Conservation (phyloP, 2,888 invertebrate species). For the Trissolcus japonicus region DNA sequence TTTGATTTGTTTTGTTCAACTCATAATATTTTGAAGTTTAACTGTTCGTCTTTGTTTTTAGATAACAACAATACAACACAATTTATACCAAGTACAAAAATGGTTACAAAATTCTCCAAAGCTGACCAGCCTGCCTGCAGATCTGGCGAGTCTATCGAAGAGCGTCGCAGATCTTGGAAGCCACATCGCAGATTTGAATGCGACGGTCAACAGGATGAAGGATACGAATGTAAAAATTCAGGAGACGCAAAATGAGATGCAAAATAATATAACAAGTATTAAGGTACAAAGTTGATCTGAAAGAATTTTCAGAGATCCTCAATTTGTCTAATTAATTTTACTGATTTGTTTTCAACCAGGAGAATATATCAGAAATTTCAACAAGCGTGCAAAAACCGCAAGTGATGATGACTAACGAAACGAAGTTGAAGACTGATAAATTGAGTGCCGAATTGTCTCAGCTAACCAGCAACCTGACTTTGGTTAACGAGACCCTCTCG, state of each 20-base stretch:
- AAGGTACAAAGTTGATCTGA: slow-evolving; percentile 60
- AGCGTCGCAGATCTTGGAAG: slow-evolving; percentile 81
- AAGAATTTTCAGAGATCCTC: too few species aligned
- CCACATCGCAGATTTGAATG: slow-evolving; percentile 75
- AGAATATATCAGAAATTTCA: slow-evolving; percentile 66
- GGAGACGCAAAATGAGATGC: slow-evolving; percentile 68
- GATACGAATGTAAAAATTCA: slow-evolving; percentile 68
- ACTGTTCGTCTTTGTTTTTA: slow-evolving; percentile 59
- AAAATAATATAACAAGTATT: slow-evolving; percentile 69
- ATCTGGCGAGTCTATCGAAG: slow-evolving; percentile 78
- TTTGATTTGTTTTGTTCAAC: not conserved
- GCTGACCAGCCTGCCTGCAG: slow-evolving; percentile 79
- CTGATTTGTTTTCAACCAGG: slow-evolving; percentile 60
- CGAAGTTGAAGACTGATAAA: slow-evolving; percentile 72
- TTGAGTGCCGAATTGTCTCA: slow-evolving; percentile 70
- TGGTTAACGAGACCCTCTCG: slow-evolving; percentile 75
- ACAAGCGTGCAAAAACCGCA: slow-evolving; percentile 68
- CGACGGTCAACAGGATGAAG: slow-evolving; percentile 72
- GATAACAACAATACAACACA: slow-evolving; percentile 76
- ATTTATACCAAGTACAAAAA: slow-evolving; percentile 79
- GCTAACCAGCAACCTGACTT: slow-evolving; percentile 72
- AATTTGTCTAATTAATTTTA: too few species aligned
- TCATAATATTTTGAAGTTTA: not conserved
- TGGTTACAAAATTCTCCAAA: slow-evolving; percentile 80
- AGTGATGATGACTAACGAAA: slow-evolving; percentile 67